Conservation (phyloP, 35 echinoderm and acorn worm genomes). For the Diadema setosum region DNA sequence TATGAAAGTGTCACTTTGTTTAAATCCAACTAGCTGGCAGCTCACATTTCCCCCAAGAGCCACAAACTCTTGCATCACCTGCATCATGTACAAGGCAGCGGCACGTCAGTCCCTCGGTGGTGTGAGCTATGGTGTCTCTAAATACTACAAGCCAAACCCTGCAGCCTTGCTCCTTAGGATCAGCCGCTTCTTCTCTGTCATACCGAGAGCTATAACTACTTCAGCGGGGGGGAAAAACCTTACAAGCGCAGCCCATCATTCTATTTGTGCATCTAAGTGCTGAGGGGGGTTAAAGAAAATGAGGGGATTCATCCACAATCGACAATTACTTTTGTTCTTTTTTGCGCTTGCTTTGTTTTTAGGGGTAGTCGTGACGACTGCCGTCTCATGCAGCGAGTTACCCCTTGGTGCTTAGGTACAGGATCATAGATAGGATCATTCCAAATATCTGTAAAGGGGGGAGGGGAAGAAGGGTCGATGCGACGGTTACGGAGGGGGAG, state of each 20-base stretch:
- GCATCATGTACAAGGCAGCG: too few species aligned
- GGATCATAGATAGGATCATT: slow-evolving; percentile 9
- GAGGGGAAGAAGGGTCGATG: not conserved
- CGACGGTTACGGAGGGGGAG: not conserved
- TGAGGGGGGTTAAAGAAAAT: not conserved
- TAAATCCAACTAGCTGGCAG: too few species aligned
- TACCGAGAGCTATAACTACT: not conserved
- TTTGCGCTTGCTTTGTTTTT: not conserved
- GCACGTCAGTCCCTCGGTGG: too few species aligned
- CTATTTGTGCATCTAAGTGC: too few species aligned
- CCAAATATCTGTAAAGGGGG: slow-evolving; percentile 26
- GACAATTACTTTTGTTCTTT: slow-evolving; percentile 3
- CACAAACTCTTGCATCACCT: too few species aligned
- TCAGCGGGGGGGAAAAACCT: not conserved
- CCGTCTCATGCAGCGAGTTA: not conserved
- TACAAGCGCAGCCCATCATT: not conserved
- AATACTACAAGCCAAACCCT: not conserved
- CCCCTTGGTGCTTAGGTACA: not conserved
- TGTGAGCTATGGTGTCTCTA: too few species aligned
- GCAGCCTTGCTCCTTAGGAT: not conserved
- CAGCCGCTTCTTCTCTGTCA: not conserved
- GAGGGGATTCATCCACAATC: not conserved
- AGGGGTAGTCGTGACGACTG: not conserved
- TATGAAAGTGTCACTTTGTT: too few species aligned
- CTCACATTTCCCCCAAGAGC: too few species aligned